Evolutionary conservation across 2,888 invertebrate genomes (phyloP).

Genomic region (Synanthedon myopaeformis): DNA sequence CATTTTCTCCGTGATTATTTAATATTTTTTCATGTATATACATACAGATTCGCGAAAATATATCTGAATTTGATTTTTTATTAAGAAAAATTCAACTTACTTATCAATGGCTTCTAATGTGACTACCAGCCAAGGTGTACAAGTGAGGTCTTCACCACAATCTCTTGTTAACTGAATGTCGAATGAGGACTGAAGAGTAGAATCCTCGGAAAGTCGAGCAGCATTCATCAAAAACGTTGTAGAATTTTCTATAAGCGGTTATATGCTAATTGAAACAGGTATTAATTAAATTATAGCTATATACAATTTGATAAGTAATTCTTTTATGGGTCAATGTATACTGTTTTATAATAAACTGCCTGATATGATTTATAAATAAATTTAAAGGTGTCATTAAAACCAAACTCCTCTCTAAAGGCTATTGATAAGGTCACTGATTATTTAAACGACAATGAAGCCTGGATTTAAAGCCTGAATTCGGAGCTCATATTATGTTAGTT

Average conservation of each 20-base stretch:
- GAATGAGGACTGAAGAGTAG: constrained; percentile 31
- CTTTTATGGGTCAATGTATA: no score
- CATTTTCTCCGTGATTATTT: no score
- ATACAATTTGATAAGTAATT: not conserved
- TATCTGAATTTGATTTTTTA: not conserved
- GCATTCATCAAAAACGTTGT: constrained; percentile 14
- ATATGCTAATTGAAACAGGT: not conserved
- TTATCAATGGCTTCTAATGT: constrained; percentile 31
- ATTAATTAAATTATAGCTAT: no score
- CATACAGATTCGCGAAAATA: not conserved
- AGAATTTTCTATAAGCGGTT: constrained; percentile 22
- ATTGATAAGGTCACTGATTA: no score
- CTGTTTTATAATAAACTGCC: no score
- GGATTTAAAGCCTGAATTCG: no score
- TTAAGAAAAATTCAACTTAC: constrained; percentile 19
- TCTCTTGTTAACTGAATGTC: constrained; percentile 53
- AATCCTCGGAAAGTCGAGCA: constrained; percentile 40
- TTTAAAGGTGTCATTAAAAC: no score
- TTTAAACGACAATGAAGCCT: no score
- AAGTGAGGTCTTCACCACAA: constrained; percentile 66
- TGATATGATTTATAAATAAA: no score
- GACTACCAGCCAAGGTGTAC: constrained; percentile 59
- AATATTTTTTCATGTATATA: not conserved
- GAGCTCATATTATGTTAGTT: no score
- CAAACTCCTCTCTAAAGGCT: no score